Percentiles rank a stretch among this genome's conserved stretches.
These are phyloP conservation scores for Monochamus saltuarius DNA, from an alignment of 1,140 invertebrate genomes.

Conservation along the genomic window DNA sequence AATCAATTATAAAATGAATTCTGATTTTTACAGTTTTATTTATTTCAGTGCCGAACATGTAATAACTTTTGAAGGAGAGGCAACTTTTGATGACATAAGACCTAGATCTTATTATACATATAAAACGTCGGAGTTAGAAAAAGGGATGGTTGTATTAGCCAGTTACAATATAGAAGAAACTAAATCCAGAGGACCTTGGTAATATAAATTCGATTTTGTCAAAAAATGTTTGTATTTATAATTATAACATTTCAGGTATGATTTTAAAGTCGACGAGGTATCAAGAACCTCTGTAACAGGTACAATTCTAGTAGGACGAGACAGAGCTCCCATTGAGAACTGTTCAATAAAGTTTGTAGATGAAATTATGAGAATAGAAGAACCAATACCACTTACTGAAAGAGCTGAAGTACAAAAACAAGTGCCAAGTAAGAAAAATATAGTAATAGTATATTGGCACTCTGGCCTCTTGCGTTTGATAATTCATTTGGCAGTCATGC, in stretches of 20 bases:
- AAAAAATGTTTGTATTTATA: constrained; percentile 1
- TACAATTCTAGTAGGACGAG: constrained; percentile 54
- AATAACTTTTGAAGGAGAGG: constrained; percentile 48
- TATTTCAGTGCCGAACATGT: constrained; percentile 30
- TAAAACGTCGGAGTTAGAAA: constrained; percentile 58
- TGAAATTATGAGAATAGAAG: constrained; percentile 65
- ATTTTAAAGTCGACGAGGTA: constrained; percentile 55
- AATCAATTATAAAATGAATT: constrained; percentile 6
- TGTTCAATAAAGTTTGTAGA: constrained; percentile 60
- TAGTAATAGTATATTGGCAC: too few relatives aligned
- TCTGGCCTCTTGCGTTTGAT: not conserved
- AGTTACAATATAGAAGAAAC: constrained; percentile 78
- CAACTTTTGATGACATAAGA: constrained; percentile 61
- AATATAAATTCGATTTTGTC: constrained; percentile 39
- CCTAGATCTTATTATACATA: constrained; percentile 64
- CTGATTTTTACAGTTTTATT: not conserved
- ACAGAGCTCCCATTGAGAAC: constrained; percentile 55
- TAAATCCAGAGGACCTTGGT: constrained; percentile 73
- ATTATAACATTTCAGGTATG: constrained; percentile 53
- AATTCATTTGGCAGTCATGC: too few relatives aligned
- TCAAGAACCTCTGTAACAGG: constrained; percentile 49
- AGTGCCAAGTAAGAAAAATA: constrained; percentile 27
- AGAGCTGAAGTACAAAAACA: constrained; percentile 30
- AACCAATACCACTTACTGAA: constrained; percentile 48
- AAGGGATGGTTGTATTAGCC: constrained; percentile 67